A percentile compares a stretch with the other conserved stretches of the same genome.
phyloP scores from a whole-genome alignment of 2,797 vertebrate genomes.

The Pseudocheirus occidentalis region DNA sequence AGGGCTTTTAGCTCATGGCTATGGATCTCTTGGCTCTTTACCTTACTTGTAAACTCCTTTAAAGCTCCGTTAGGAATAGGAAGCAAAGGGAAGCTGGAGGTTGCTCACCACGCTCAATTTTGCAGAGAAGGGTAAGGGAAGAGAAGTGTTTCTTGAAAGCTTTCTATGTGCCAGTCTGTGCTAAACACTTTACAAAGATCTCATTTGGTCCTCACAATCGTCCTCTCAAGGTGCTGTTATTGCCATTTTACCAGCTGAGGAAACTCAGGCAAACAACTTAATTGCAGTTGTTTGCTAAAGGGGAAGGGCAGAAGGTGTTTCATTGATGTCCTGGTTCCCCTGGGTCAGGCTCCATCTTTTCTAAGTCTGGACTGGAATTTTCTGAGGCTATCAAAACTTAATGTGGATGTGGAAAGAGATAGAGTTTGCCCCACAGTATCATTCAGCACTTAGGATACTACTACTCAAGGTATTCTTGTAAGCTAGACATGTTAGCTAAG shows the following conservation, averaged over 20 bases:
- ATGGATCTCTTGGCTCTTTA: not conserved
- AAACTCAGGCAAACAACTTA: not conserved
- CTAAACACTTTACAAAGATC: not conserved
- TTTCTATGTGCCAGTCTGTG: not conserved
- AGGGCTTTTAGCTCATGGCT: not conserved
- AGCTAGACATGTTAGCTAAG: constrained; percentile 4
- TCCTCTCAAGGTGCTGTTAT: not conserved
- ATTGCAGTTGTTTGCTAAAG: not conserved
- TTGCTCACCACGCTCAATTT: not conserved
- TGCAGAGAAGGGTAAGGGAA: not conserved
- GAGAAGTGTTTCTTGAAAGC: not conserved
- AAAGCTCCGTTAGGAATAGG: not conserved
- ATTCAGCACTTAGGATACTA: not conserved
- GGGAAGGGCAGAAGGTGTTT: not conserved
- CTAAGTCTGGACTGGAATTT: constrained; percentile 10
- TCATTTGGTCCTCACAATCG: not conserved
- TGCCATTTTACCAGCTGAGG: not conserved
- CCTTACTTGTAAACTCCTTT: not conserved
- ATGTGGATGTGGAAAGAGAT: not conserved
- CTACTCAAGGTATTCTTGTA: not conserved
- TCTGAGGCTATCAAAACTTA: not conserved
- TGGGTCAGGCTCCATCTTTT: not conserved
- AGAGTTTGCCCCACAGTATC: not conserved
- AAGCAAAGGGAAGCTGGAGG: not conserved
- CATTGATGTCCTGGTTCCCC: not conserved